Percentiles rank a stretch among this genome's conserved stretches.
Conservation (phyloP, 2,888 invertebrate species). For the Eupeodes luniger region DNA sequence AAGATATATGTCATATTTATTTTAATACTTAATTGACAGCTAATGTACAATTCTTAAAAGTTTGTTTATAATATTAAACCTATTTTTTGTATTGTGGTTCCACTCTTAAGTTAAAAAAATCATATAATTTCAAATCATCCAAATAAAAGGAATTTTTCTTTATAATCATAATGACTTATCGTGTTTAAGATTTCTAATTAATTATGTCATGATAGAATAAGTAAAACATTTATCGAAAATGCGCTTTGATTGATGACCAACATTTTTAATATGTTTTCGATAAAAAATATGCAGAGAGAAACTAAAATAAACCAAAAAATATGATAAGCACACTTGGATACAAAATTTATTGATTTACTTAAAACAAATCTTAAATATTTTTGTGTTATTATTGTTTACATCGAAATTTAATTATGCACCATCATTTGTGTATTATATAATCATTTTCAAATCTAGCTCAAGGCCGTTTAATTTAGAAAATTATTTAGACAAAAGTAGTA, state of each 20-base stretch:
- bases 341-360: neutral
- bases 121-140: no score
- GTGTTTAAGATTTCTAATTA: neutral
- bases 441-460: conserved; percentile 19
- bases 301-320: neutral
- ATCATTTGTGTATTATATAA: no score
- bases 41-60: no score
- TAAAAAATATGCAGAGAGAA: neutral
- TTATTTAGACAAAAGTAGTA: neutral
- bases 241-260: conserved; percentile 6
- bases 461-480: neutral
- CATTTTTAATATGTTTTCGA: neutral
- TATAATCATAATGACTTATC: neutral
- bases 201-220: neutral
- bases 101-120: no score
- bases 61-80: no score
- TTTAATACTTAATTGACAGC: no score
- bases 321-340: neutral
- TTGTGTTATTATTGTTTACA: conserved; percentile 16
- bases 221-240: no score
- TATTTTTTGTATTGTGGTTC: no score
- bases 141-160: neutral
- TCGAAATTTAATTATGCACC: conserved; percentile 3
- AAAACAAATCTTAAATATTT: conserved; percentile 1
- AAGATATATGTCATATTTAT: no score